Conservation (phyloP, 2,797 vertebrate genomes). For the Tapirus indicus region DNA sequence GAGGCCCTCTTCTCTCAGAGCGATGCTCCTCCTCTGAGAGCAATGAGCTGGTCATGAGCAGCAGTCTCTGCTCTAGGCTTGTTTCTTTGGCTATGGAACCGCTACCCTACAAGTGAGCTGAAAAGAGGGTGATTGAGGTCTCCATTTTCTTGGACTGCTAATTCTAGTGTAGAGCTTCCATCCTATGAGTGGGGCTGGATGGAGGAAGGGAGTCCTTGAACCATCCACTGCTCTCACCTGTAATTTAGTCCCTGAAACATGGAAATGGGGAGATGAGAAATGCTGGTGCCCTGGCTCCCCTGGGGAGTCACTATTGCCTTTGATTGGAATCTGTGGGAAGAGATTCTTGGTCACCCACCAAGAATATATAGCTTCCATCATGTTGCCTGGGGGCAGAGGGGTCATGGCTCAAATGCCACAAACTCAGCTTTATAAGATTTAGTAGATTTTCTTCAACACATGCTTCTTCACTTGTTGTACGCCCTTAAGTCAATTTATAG, state of each 20-base stretch:
- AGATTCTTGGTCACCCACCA: background rate
- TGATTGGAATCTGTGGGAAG: background rate
- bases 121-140: accelerated
- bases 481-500: background rate
- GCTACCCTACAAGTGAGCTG: background rate
- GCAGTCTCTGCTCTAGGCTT: background rate
- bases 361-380: background rate
- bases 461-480: background rate
- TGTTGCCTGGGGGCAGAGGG: accelerated
- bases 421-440: background rate
- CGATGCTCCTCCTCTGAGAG: background rate
- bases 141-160: background rate
- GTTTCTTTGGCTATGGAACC: background rate
- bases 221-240: no score
- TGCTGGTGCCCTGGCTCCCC: accelerated
- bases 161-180: background rate
- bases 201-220: background rate
- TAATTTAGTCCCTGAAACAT: background rate
- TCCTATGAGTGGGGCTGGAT: background rate
- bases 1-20: background rate
- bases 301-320: background rate
- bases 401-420: background rate
- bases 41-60: background rate
- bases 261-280: background rate
- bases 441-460: background rate